These are phyloP conservation scores for Hermaeophaga mercurialis DNA, from an alignment of 2,888 invertebrate species.

Conservation along the genomic window DNA sequence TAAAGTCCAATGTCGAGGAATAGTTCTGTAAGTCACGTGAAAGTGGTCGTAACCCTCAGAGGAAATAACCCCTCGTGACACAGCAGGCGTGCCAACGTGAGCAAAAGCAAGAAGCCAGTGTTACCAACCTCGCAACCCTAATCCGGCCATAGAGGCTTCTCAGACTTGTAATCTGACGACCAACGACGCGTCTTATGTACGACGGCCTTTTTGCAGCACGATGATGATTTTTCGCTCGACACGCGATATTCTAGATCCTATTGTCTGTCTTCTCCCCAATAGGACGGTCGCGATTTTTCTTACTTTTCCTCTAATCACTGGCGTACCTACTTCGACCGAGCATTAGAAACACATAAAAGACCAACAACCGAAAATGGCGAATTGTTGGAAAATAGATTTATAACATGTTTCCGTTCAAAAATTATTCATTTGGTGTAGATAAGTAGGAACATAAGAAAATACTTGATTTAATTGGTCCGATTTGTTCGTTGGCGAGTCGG, in stretches of 20 bases:
- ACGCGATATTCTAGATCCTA: conserved; percentile 12
- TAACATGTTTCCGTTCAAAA: no score
- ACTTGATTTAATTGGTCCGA: no score
- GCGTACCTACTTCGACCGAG: no score
- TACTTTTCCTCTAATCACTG: neutral
- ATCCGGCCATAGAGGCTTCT: conserved; percentile 49
- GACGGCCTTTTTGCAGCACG: conserved; percentile 17
- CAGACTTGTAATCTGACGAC: conserved; percentile 48
- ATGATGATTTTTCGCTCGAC: conserved; percentile 17
- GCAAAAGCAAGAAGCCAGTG: conserved; percentile 45
- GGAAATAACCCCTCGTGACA: conserved; percentile 36
- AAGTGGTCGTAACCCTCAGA: neutral
- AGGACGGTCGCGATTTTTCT: neutral
- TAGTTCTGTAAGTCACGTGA: no score
- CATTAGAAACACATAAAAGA: no score
- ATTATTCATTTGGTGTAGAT: no score
- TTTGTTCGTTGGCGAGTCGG: no score
- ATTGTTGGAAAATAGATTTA: no score
- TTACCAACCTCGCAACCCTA: conserved; percentile 53
- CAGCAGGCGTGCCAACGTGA: conserved; percentile 37
- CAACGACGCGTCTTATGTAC: conserved; percentile 30
- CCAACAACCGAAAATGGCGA: no score
- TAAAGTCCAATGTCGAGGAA: no score
- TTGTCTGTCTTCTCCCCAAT: conserved; percentile 4
- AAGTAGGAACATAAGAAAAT: no score